Evolutionary conservation across 2,888 invertebrate species (phyloP).

Genomic region (Xylocampa areola): DNA sequence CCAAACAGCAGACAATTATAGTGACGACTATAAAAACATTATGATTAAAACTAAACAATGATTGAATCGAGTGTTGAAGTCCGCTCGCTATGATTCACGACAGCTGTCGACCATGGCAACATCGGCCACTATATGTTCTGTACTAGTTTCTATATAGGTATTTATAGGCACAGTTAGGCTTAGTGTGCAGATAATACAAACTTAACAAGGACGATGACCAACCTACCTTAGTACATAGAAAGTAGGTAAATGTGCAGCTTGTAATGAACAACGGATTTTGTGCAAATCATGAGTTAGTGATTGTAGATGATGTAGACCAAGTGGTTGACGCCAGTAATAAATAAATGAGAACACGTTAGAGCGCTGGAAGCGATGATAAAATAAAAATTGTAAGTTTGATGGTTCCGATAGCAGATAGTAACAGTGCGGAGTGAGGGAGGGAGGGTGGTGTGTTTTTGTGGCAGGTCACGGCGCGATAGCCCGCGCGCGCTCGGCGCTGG

Average conservation of each 20-base stretch:
- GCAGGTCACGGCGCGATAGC: slow-evolving; percentile 74
- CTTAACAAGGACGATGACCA: slow-evolving; percentile 14
- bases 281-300: slow-evolving; percentile 17
- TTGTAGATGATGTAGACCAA: neutral
- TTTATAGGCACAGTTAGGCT: slow-evolving; percentile 8
- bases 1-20: slow-evolving; percentile 23
- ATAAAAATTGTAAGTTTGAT: slow-evolving; percentile 52
- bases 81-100: slow-evolving; percentile 38
- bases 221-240: neutral
- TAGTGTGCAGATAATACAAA: neutral
- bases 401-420: slow-evolving; percentile 62
- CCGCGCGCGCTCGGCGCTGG: slow-evolving; percentile 35
- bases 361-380: slow-evolving; percentile 38
- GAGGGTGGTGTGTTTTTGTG: slow-evolving; percentile 41
- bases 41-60: slow-evolving; percentile 40
- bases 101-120: slow-evolving; percentile 29
- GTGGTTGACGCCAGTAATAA: neutral
- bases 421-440: slow-evolving; percentile 24
- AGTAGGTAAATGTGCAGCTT: neutral
- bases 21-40: slow-evolving; percentile 21
- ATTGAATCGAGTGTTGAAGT: slow-evolving; percentile 37
- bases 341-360: neutral
- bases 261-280: slow-evolving; percentile 7
- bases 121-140: slow-evolving; percentile 6
- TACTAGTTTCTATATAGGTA: neutral